A percentile compares a stretch with the other conserved stretches of the same genome.
phyloP scores from a whole-genome alignment of 2,797 vertebrate species.

The Hoplostethus mediterraneus region DNA sequence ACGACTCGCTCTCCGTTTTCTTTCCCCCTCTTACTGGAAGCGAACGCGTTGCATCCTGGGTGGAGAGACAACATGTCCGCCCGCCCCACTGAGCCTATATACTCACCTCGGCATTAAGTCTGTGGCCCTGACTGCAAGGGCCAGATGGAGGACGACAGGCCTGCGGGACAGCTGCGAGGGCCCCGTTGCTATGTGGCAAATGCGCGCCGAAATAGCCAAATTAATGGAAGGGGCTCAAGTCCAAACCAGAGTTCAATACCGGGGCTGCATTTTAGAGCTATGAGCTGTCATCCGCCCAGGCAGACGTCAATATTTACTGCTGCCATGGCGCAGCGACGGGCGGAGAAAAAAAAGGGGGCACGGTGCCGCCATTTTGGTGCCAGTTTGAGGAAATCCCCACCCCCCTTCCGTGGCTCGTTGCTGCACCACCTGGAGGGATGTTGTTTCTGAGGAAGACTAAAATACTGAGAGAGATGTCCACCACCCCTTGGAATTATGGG shows the following conservation, averaged over 20 bases:
- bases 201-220: slow-evolving; percentile 76
- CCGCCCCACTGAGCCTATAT: slow-evolving; percentile 14
- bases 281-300: slow-evolving; percentile 64
- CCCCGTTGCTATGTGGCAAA: slow-evolving; percentile 64
- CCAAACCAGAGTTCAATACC: slow-evolving; percentile 73
- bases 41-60: slow-evolving; percentile 30
- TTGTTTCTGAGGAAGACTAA: slow-evolving; percentile 15
- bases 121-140: slow-evolving; percentile 31
- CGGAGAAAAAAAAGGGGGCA: background rate
- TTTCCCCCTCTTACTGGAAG: slow-evolving; percentile 11
- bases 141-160: slow-evolving; percentile 63
- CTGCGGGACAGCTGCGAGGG: slow-evolving; percentile 72
- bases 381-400: slow-evolving; percentile 14
- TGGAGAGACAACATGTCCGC: slow-evolving; percentile 30
- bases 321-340: slow-evolving; percentile 61
- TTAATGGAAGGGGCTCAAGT: slow-evolving; percentile 79
- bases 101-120: slow-evolving; percentile 42
- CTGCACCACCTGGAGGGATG: background rate
- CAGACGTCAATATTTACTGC: slow-evolving; percentile 79
- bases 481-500: background rate
- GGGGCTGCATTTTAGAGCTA: slow-evolving; percentile 64
- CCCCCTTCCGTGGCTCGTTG: background rate
- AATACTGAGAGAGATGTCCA: background rate
- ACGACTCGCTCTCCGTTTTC: background rate
- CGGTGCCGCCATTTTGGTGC: slow-evolving; percentile 24